A percentile compares a stretch with the other conserved stretches of the same genome.
Evolutionary conservation across 2,888 invertebrate genomes (phyloP).

Genomic region (Agonopterix alstromeriana): DNA sequence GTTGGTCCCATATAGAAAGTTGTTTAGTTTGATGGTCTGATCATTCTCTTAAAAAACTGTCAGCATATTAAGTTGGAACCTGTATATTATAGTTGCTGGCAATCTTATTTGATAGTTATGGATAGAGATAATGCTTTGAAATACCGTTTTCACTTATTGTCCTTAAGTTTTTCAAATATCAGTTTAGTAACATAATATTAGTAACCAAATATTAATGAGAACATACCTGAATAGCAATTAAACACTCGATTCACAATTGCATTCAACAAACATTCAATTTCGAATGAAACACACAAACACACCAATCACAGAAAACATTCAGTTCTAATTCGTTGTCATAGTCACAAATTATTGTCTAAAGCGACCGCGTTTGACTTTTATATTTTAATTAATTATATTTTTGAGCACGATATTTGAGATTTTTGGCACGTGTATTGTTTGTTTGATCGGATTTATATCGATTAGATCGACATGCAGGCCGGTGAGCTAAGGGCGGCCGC

Average conservation of each 20-base stretch:
- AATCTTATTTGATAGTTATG: no score
- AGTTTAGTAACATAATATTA: no score
- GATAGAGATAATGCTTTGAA: no score
- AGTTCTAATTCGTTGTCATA: constrained; percentile 20
- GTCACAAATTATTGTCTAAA: constrained; percentile 13
- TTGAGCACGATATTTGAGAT: constrained; percentile 3
- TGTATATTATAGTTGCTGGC: no score
- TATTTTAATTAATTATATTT: constrained; percentile 2
- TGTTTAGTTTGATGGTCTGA: no score
- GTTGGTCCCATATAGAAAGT: no score
- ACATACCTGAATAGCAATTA: no score
- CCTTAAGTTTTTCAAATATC: no score
- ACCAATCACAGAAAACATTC: constrained; percentile 11
- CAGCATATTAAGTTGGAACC: no score
- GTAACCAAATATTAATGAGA: no score
- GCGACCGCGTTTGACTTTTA: neutral
- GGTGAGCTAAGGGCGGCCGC: constrained; percentile 40
- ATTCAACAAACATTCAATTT: neutral
- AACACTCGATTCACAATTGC: constrained; percentile 6
- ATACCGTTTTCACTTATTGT: no score
- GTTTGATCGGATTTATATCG: constrained; percentile 51
- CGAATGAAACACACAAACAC: neutral
- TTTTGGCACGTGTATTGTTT: constrained; percentile 30
- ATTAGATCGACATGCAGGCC: constrained; percentile 35
- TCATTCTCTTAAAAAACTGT: no score